Evolutionary conservation across 1,140 invertebrate species (phyloP), one percentile per base, ranked within the genome.

Genomic region (Lasioglossum albipes): DNA sequence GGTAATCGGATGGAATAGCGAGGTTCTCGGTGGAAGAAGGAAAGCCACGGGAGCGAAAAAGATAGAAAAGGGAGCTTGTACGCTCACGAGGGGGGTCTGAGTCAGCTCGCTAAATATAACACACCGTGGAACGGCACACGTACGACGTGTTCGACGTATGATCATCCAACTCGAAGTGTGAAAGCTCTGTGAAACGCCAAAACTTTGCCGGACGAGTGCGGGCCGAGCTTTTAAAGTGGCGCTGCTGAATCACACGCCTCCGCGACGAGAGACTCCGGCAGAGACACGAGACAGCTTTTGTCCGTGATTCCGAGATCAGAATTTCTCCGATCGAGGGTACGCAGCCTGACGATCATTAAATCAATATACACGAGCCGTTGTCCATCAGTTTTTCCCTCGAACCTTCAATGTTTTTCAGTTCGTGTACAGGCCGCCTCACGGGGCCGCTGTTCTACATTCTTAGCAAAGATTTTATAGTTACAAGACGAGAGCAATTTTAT

Each of bases 101-200:
- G 85, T 89, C 84, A 89, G 69, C 61, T 72, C 66, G 75, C 84
- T 88, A 86, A 89, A 88, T 87, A 87, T 87, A 87, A 88, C 78
- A 10, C 62, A 61, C 80, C 74, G 61, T 75, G 82, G 74, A 75
- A 79, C 74, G 74, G 84, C 70, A 72, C 76, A 67, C 67, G 69
- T 52, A 82, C 70, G 73, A 76, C 75, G 62, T 72, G 72, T 81
- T 84, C 84, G 84, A 80, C 79, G 83, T 74, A 84, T 74, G 83
- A 84, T 84, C 84, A 68, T 76, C 69, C 68, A 57, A 22, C 62
- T 42, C 59, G 67, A 83, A 70, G 76, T 81, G 81, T 68, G 83
- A 85, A 79, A 85, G 83, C 84, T 76, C 80, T 61, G 67, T 74
- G 69, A 64, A 85, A 84, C 69, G 66, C 59, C 68, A 59, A 75